Conservation (phyloP, 2,888 invertebrate genomes). For the Globia sparganii region DNA sequence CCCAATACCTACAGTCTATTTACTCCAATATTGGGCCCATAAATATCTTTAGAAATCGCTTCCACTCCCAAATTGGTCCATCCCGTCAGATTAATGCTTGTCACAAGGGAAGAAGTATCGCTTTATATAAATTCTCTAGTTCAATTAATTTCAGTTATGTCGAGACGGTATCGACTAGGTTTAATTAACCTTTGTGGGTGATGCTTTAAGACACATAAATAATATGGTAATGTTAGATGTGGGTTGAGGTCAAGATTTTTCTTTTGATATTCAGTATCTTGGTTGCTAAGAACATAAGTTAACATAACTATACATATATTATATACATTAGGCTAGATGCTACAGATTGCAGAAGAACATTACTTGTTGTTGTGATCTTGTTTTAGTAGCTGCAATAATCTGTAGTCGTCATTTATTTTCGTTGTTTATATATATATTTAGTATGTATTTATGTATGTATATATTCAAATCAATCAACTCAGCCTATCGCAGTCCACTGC, state of each 20-base stretch:
- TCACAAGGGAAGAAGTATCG: constrained; percentile 84
- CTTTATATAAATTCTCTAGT: constrained; percentile 85
- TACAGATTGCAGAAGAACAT: too few relatives aligned
- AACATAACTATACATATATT: too few relatives aligned
- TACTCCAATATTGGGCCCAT: constrained; percentile 34
- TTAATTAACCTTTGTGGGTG: constrained; percentile 82
- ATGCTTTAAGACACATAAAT: constrained; percentile 50
- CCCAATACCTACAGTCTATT: constrained; percentile 21
- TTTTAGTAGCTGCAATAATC: too few relatives aligned
- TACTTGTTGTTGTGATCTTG: too few relatives aligned
- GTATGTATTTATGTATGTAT: too few relatives aligned
- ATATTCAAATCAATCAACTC: too few relatives aligned
- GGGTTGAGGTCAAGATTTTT: constrained; percentile 13
- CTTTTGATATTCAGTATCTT: background rate
- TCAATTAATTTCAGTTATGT: constrained; percentile 87
- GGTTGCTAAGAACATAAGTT: background rate
- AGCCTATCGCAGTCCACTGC: too few relatives aligned
- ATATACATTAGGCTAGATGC: too few relatives aligned
- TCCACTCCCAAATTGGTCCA: constrained; percentile 61
- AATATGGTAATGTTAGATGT: constrained; percentile 22
- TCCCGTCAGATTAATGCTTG: constrained; percentile 76
- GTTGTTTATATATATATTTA: too few relatives aligned
- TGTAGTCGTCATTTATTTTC: too few relatives aligned
- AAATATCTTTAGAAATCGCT: constrained; percentile 59
- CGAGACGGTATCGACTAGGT: constrained; percentile 79